These are phyloP conservation scores for Meiosimyza decipiens DNA, from an alignment of 2,888 invertebrate species.

Conservation along the genomic window DNA sequence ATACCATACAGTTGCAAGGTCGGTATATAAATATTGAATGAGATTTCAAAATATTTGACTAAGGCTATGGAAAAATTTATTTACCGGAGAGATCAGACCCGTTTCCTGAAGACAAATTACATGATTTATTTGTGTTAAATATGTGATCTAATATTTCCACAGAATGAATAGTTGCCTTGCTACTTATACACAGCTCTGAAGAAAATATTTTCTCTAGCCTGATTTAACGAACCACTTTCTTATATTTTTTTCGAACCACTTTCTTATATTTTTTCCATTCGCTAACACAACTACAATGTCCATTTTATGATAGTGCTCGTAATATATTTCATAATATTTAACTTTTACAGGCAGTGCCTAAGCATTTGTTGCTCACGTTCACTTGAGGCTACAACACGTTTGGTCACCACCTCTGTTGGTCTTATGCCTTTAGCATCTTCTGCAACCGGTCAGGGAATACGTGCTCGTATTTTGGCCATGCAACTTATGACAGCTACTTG, in stretches of 20 bases:
- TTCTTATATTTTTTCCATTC: too few species aligned
- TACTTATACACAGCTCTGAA: not conserved
- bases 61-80: too few species aligned
- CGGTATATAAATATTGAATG: too few species aligned
- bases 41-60: too few species aligned
- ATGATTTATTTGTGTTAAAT: too few species aligned
- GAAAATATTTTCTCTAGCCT: not conserved
- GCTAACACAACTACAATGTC: too few species aligned
- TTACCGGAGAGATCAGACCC: too few species aligned
- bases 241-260: not conserved
- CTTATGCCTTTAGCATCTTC: slow-evolving; percentile 86
- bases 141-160: too few species aligned
- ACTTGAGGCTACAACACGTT: slow-evolving; percentile 80
- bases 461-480: slow-evolving; percentile 84
- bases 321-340: not conserved
- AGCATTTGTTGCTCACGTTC: slow-evolving; percentile 83
- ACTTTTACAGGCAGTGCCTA: slow-evolving; percentile 76
- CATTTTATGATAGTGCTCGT: too few species aligned
- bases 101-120: too few species aligned
- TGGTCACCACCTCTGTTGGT: slow-evolving; percentile 83
- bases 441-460: slow-evolving; percentile 88
- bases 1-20: too few species aligned
- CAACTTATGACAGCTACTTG: slow-evolving; percentile 90
- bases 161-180: not conserved
- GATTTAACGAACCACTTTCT: not conserved